Base-by-base conservation (phyloP, 2,113 vertebrate species). In the Galbula dea region DNA sequence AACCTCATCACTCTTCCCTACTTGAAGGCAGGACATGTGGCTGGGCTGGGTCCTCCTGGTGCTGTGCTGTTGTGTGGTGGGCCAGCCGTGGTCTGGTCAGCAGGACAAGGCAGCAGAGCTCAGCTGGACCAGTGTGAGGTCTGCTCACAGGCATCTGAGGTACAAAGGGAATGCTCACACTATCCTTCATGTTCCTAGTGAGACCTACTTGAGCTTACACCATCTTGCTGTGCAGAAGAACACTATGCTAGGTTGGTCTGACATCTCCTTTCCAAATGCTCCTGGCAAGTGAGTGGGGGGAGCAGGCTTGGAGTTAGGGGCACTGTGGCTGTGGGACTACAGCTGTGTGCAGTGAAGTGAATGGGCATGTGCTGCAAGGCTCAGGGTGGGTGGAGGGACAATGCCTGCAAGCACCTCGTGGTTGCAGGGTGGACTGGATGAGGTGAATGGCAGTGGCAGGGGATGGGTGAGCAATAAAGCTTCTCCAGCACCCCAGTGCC, bases 371-470 rank as follows among this genome's bases (percentile, higher is more conserved):
- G 48, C 43, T 29, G 10, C 49, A 20, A 59, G 63, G 55, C 57
- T 51, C 1, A 0, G 36, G 36, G 39, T 39, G 48, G 37, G 7
- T 0, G 1, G 39, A 29, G 26, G 11, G 43, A 26, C 0, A 0
- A 18, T 20, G 46, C 20, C 46, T 48, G 36, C 29, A 24, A 49
- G 48, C 15, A 20, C 22, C 20, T 63, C 2, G 0, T 19, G 68
- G 63, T 49, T 51, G 23, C 41, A 14, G 52, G 21, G 55, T 20
- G 41, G 20, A 3, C 32, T 49, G 59, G 30, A 4, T 22, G 48
- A 73, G 29, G 36, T 16, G 36, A 17, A 2, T 37, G 36, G 17
- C 29, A 20, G 32, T 34, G n/a, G 37, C 61, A 86, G 49, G 43
- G 12, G 30, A 19, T 34, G 39, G 46, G 26, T n/a, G 57, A 55